Evolutionary conservation across 2,113 vertebrate genomes (phyloP).

Genomic region (Ibidorhyncha struthersii): DNA sequence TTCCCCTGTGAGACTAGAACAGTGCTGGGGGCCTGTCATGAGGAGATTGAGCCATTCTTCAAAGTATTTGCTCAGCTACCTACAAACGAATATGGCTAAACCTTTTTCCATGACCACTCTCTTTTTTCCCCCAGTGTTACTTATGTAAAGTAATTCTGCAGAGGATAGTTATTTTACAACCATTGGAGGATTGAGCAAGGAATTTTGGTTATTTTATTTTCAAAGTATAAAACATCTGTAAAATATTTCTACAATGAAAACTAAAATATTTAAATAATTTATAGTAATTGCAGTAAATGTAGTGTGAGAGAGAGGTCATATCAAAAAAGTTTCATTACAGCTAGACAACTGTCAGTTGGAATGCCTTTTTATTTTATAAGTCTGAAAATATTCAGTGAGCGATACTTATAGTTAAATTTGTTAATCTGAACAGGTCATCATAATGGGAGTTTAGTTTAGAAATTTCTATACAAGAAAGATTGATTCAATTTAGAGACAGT

Average conservation of each 20-base stretch:
- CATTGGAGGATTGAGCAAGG: not conserved
- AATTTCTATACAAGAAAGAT: not conserved
- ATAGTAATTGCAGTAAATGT: not conserved
- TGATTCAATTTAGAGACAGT: not conserved
- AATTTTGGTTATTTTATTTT: not conserved
- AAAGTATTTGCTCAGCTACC: not conserved
- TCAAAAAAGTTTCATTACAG: not conserved
- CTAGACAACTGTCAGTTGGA: not conserved
- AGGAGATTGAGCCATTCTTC: not conserved
- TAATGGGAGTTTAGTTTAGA: not conserved
- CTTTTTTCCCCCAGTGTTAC: not conserved
- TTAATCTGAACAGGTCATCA: not conserved
- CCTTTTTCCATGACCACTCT: not conserved
- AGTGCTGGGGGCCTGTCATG: not conserved
- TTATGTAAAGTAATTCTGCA: not conserved
- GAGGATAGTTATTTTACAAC: not conserved
- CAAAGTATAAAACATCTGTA: not conserved
- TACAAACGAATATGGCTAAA: not conserved
- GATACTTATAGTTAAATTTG: not conserved
- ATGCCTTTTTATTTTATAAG: not conserved
- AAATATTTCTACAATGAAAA: not conserved
- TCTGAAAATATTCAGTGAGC: not conserved
- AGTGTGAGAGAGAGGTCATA: not conserved
- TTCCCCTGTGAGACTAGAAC: not conserved
- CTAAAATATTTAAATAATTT: not conserved